Base-by-base conservation (phyloP, 2,888 invertebrate genomes). In the Cantharis flavilabris region DNA sequence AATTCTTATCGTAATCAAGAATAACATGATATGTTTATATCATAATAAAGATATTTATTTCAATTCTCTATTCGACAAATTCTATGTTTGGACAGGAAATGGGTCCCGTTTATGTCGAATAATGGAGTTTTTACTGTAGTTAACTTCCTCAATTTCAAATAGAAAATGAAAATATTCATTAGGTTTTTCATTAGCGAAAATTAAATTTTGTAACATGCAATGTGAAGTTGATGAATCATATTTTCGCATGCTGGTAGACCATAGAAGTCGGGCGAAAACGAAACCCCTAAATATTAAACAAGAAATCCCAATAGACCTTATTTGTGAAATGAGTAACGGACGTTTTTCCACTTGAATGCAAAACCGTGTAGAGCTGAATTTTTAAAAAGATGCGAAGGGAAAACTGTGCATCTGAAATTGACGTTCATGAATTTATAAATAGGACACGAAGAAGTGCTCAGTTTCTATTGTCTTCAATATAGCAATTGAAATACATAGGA, bases 371-470 rank as follows among this genome's bases (percentile, higher is more conserved):
- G 14, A 14, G n/a, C 75, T 77, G 75, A 77, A 77, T 77, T 72
- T 72, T 77, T 77, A 75, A 77, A 67, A 10, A 75, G 20, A 67
- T 62, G 62, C 16, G 49, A 64, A 74, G 77, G 71, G 72, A 72
- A 70, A 75, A 75, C n/a, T 75, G 70, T 72, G 72, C 26, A 71
- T 65, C 63, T 77, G 62, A 67, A 76, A 70, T 65, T 77, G 75
- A 77, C 70, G 70, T 65, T 77, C 77, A 77, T 77, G 73, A 72
- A 77, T 77, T 77, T 33, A 72, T 77, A 75, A 77, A 72, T 75
- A 62, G 63, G 62, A 72, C 77, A 75, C 63, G 71, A 72, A 72
- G 75, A 69, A 69, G 73, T 72, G 26, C 77, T 77, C 49, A 49
- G n/a, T 49, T 49, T 49, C 49, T 49, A 49, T 49, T 49, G 49